These are phyloP conservation scores for Petroica traversi DNA, from an alignment of 2,113 vertebrate genomes.

Conservation along the genomic window DNA sequence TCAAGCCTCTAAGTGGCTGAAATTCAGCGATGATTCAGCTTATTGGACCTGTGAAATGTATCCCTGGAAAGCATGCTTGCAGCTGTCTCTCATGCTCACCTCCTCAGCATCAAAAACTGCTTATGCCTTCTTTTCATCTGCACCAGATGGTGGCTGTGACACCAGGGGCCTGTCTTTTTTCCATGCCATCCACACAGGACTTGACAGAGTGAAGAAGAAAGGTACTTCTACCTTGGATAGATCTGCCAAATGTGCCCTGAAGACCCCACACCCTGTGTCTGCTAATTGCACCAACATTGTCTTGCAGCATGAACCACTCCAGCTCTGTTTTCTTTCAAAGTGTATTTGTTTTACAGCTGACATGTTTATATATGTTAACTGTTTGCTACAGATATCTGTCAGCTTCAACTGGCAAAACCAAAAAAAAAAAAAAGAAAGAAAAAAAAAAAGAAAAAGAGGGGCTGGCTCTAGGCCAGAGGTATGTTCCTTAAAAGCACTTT, in stretches of 20 bases:
- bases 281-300: constrained; percentile 44
- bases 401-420: constrained; percentile 33
- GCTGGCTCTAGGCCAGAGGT: constrained; percentile 32
- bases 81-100: background rate
- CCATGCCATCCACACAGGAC: constrained; percentile 2
- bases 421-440: background rate
- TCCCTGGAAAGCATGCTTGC: background rate
- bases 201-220: constrained; percentile 39
- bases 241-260: background rate
- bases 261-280: constrained; percentile 60
- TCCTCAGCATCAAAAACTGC: background rate
- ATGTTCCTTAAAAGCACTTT: constrained; percentile 39
- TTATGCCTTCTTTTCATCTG: background rate
- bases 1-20: background rate
- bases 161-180: background rate
- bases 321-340: constrained; percentile 67
- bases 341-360: constrained; percentile 71
- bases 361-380: constrained; percentile 74
- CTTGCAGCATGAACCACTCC: constrained; percentile 14
- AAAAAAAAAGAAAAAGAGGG: background rate
- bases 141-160: constrained; percentile 37
- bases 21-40: background rate
- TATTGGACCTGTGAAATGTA: background rate
- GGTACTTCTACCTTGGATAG: constrained; percentile 8
- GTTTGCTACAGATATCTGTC: constrained; percentile 73